Evolutionary conservation across 2,888 invertebrate genomes (phyloP), one percentile per base, ranked within the genome.

Genomic region (Trachelus troglodyta): DNA sequence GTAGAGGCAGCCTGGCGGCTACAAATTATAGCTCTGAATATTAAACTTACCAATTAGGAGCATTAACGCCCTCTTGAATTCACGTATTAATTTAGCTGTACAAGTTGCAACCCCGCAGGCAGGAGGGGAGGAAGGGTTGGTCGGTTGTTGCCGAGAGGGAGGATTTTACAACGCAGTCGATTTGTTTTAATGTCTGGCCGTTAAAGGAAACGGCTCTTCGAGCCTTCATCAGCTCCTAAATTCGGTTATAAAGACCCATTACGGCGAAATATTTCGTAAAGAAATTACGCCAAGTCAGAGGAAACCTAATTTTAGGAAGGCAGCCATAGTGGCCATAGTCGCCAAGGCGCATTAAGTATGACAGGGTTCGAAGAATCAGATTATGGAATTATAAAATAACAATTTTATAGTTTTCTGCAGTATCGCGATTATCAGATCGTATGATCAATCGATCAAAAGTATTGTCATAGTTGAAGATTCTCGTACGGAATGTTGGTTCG

Each of bases 201-300:
- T 71, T 71, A 71, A 71, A 71, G 71, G 71, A 71, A 71, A 71
- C 12, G 71, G 71, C 23, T 71, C 71, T 71, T 71, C 71, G 71
- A 71, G 71, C 71, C 33, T 71, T 71, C 71, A 31, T 71, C 71
- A 71, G 71, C 71, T 31, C 71, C 12, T 71, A 71, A 71, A 71
- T 31, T 71, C 12, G 71, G 71, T 71, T 71, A 71, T 71, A 71
- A 71, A 71, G 71, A 34, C 71, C 71, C 71, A 71, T 71, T 71
- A 71, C 34, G 31, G 31, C 71, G 33, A 34, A 71, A 71, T 71
- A 71, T 71, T 71, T 71, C 71, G 71, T 71, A 71, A 71, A 31
- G 71, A 71, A 71, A 71, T 71, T 71, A 15, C 56, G 56, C 23
- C 56, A 56, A 23, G 56, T 56, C 56, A 9, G 56, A 56, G 56